Conservation (phyloP, 2,888 invertebrate species). For the Malthinus flaveolus region DNA sequence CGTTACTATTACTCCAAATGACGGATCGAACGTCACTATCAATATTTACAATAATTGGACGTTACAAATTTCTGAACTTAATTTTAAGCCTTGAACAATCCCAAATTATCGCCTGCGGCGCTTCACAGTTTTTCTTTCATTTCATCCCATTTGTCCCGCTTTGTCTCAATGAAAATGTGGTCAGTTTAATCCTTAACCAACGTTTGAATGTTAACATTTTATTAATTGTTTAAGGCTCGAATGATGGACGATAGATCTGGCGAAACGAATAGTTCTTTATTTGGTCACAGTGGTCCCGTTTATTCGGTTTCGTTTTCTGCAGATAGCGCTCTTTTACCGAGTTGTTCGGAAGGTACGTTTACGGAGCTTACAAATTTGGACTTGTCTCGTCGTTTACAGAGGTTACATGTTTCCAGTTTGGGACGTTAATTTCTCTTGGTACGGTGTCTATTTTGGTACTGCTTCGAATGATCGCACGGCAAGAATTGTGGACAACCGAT, state of each 20-base stretch:
- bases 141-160: too few relatives aligned
- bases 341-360: constrained; percentile 92
- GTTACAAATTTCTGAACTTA: too few relatives aligned
- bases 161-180: too few relatives aligned
- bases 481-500: constrained; percentile 96
- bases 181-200: not conserved
- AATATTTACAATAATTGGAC: too few relatives aligned
- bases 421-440: constrained; percentile 93
- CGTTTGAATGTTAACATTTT: constrained; percentile 26
- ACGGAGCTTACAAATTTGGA: constrained; percentile 97
- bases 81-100: too few relatives aligned
- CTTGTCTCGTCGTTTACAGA: constrained; percentile 92
- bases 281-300: constrained; percentile 88
- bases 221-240: too few relatives aligned
- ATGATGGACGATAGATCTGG: constrained; percentile 95
- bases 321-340: constrained; percentile 84
- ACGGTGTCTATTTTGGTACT: constrained; percentile 96
- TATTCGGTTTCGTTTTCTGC: constrained; percentile 89
- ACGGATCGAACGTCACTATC: too few relatives aligned
- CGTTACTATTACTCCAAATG: too few relatives aligned
- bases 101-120: too few relatives aligned
- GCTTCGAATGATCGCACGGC: constrained; percentile 93
- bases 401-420: constrained; percentile 95
- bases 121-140: too few relatives aligned
- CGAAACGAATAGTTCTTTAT: constrained; percentile 75